Percentiles rank a stretch among this genome's conserved stretches.
These are phyloP conservation scores for Saguinus imperator DNA, from an alignment of 2,113 vertebrate species.

Conservation along the genomic window DNA sequence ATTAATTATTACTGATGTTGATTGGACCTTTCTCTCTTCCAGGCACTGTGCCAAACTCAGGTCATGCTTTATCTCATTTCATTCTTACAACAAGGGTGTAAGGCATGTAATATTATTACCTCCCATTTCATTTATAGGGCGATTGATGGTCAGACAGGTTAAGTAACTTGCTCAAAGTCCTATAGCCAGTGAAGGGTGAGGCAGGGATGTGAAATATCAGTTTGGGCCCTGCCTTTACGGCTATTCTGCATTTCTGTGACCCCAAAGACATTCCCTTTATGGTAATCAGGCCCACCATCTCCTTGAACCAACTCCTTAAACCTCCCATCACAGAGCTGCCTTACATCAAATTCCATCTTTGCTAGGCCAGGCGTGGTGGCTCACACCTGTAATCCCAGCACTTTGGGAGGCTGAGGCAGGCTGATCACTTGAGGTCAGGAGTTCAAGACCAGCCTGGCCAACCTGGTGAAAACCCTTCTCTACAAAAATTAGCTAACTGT, in stretches of 20 bases:
- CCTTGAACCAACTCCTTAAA: neutral
- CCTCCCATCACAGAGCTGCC: neutral
- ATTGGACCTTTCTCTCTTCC: neutral
- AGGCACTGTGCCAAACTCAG: neutral
- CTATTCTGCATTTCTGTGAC: neutral
- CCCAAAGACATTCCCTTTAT: neutral
- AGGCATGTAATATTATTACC: neutral
- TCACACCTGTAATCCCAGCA: too few relatives aligned
- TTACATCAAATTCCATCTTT: neutral
- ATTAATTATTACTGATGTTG: neutral
- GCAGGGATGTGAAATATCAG: neutral
- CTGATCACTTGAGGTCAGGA: too few relatives aligned
- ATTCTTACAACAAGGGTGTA: neutral
- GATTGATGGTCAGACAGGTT: neutral
- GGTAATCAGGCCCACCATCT: neutral
- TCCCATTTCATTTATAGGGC: neutral
- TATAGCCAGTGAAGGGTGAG: neutral
- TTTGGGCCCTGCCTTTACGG: neutral
- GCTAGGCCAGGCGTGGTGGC: neutral
- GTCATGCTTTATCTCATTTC: neutral
- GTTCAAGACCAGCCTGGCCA: too few relatives aligned
- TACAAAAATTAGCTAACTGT: too few relatives aligned
- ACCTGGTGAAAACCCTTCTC: too few relatives aligned
- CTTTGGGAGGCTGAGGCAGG: too few relatives aligned
- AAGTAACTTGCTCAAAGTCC: neutral